These are phyloP conservation scores for Sus scrofa DNA, from an alignment of 2,113 vertebrate species.

Conservation along the genomic window T2T-Sscrofa CM000812.6:197353501-197354000, in stretches of 20 bases:
- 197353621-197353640: not conserved
- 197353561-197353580: not conserved
- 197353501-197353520: constrained; percentile 49
- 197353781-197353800: too few relatives aligned
- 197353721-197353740: not conserved
- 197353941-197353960: too few relatives aligned
- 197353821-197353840: too few relatives aligned
- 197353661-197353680: not conserved
- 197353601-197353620: constrained; percentile 62
- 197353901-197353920: too few relatives aligned
- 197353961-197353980: too few relatives aligned
- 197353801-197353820: too few relatives aligned
- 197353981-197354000: too few relatives aligned
- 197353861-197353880: too few relatives aligned
- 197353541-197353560: constrained; percentile 64
- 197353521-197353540: constrained; percentile 75
- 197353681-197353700: not conserved
- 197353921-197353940: too few relatives aligned
- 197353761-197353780: too few relatives aligned
- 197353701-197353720: not conserved
- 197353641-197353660: not conserved
- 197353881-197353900: too few relatives aligned
- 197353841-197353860: too few relatives aligned
- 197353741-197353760: not conserved
- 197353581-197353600: constrained; percentile 32